These are phyloP conservation scores for Cotesia typhae DNA, from an alignment of 1,140 invertebrate species.

Conservation along the genomic window DNA sequence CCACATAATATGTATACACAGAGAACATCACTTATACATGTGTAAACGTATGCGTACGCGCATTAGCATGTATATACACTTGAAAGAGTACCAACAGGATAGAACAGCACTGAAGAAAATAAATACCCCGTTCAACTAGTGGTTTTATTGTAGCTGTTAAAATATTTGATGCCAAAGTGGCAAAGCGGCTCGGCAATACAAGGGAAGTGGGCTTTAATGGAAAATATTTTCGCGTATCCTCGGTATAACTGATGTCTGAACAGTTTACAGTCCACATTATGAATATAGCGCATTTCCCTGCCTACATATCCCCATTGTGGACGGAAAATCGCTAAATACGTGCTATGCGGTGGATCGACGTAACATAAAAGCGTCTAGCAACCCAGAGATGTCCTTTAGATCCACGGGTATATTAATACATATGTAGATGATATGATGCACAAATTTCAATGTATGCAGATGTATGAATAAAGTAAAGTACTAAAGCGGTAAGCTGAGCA, in stretches of 20 bases:
- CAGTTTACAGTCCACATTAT: neutral
- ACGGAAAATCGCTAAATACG: constrained; percentile 27
- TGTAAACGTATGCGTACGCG: neutral
- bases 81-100: neutral
- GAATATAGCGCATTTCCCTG: no score
- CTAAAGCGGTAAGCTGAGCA: constrained; percentile 4
- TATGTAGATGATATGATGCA: no score
- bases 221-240: constrained; percentile 12
- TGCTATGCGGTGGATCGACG: neutral
- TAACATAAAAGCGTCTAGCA: neutral
- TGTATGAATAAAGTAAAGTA: neutral
- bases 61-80: neutral
- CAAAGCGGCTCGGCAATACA: neutral
- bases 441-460: neutral
- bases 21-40: neutral
- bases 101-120: neutral
- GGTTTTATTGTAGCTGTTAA: constrained; percentile 18
- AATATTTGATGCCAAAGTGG: constrained; percentile 3
- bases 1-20: neutral
- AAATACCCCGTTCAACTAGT: constrained; percentile 16
- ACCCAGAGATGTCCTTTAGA: neutral
- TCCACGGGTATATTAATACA: neutral
- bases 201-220: constrained; percentile 4
- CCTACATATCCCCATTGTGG: neutral
- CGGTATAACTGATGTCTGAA: neutral